Conservation (phyloP, 2,113 vertebrate species). For the Caranx melampygus region DNA sequence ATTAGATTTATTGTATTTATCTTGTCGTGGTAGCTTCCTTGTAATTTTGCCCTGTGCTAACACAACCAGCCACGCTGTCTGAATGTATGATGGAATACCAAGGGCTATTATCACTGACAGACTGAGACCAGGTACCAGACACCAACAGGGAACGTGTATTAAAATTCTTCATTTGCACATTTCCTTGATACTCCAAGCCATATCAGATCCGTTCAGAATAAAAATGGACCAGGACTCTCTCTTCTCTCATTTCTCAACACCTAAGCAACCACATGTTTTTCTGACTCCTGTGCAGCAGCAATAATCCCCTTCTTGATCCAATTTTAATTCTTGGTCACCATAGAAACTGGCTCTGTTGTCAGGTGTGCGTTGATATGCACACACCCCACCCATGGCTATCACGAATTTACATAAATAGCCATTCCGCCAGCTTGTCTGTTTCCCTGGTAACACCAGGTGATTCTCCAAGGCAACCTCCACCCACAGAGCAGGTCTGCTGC, state of each 20-base stretch:
- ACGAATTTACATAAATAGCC: constrained; percentile 75
- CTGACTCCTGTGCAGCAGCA: constrained; percentile 11
- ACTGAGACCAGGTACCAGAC: constrained; percentile 33
- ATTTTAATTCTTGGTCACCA: constrained; percentile 59
- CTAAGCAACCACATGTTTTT: not conserved
- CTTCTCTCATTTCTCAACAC: constrained; percentile 8
- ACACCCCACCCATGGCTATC: constrained; percentile 51
- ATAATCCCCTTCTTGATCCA: constrained; percentile 38
- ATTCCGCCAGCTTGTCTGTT: constrained; percentile 69
- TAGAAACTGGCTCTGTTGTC: constrained; percentile 71
- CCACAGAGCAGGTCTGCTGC: constrained; percentile 57
- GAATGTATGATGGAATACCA: constrained; percentile 40
- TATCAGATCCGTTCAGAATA: constrained; percentile 34
- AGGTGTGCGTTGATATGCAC: constrained; percentile 60
- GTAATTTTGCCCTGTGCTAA: constrained; percentile 40
- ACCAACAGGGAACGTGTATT: constrained; percentile 12
- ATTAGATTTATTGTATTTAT: constrained; percentile 61
- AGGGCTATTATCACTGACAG: constrained; percentile 33
- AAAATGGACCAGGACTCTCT: constrained; percentile 13
- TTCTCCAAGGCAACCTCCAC: constrained; percentile 71
- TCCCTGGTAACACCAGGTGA: constrained; percentile 79
- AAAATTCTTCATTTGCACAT: constrained; percentile 34
- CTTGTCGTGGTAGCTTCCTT: constrained; percentile 46
- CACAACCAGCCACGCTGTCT: constrained; percentile 38
- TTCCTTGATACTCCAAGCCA: constrained; percentile 33